Conservation (phyloP, 2,113 vertebrate genomes). For the Dicentrarchus labrax region DNA sequence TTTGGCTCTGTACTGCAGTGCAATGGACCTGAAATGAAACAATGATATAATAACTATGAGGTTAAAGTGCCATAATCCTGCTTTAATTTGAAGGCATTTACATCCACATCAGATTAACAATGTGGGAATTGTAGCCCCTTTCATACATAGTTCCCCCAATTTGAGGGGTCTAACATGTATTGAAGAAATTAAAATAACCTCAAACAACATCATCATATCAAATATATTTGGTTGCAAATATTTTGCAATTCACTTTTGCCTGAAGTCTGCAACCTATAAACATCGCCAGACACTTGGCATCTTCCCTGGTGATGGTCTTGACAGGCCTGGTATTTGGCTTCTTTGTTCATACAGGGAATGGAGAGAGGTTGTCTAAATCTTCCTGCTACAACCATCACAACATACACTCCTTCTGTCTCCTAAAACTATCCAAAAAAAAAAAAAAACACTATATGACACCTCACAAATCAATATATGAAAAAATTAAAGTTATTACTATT, state of each 20-base stretch:
- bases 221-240: not conserved
- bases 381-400: not conserved
- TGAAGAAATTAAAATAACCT: not conserved
- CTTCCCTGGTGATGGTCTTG: constrained; percentile 19
- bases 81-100: not conserved
- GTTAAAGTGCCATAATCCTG: not conserved
- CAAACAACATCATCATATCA: not conserved
- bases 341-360: constrained; percentile 15
- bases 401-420: not conserved
- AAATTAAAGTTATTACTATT: not conserved
- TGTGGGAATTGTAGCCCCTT: not conserved
- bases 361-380: constrained; percentile 14
- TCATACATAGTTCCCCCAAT: not conserved
- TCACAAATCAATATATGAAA: not conserved
- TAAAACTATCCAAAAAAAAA: not conserved
- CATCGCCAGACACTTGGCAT: constrained; percentile 5
- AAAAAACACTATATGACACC: not conserved
- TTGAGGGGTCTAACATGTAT: not conserved
- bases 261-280: not conserved
- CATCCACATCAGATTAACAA: not conserved
- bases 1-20: not conserved
- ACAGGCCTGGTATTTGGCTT: constrained; percentile 21
- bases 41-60: not conserved
- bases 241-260: not conserved
- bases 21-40: not conserved